Evolutionary conservation across 2,888 invertebrate species (phyloP).

Genomic region (Calliphora vomitoria): DNA sequence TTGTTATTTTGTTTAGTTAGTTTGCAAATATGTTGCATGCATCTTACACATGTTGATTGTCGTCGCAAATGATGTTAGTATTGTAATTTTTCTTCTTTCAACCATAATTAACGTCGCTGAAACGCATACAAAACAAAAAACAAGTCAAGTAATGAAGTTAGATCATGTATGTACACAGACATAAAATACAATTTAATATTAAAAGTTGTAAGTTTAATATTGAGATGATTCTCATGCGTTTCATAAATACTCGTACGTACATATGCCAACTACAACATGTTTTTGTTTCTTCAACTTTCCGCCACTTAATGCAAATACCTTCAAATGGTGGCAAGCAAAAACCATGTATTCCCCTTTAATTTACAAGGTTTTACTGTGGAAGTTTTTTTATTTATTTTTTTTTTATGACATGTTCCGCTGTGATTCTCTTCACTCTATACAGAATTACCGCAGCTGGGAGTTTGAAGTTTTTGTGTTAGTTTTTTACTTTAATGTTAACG

Average conservation of each 20-base stretch:
- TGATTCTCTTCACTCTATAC: slow-evolving; percentile 28
- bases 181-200: slow-evolving; percentile 49
- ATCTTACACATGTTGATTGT: slow-evolving; percentile 69
- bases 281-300: slow-evolving; percentile 31
- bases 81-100: slow-evolving; percentile 69
- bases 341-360: slow-evolving; percentile 29
- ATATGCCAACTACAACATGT: not conserved
- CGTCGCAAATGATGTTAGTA: slow-evolving; percentile 70
- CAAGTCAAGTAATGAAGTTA: slow-evolving; percentile 3
- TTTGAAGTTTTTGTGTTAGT: slow-evolving; percentile 29
- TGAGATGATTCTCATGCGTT: slow-evolving; percentile 73
- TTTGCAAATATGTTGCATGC: slow-evolving; percentile 71
- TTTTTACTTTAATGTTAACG: slow-evolving; percentile 38
- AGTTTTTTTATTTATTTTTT: too few relatives aligned
- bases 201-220: slow-evolving; percentile 55
- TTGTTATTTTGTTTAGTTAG: slow-evolving; percentile 33
- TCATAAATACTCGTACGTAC: slow-evolving; percentile 30
- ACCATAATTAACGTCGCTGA: slow-evolving; percentile 67
- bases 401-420: slow-evolving; percentile 63
- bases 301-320: slow-evolving; percentile 60
- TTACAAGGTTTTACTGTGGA: slow-evolving; percentile 16
- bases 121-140: slow-evolving; percentile 46
- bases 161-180: slow-evolving; percentile 14
- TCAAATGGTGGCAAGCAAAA: slow-evolving; percentile 34
- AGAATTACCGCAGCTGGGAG: slow-evolving; percentile 60